Evolutionary conservation across 2,888 invertebrate species (phyloP), one percentile per base, ranked within the genome.

Genomic region (Noctua fimbriata): DNA sequence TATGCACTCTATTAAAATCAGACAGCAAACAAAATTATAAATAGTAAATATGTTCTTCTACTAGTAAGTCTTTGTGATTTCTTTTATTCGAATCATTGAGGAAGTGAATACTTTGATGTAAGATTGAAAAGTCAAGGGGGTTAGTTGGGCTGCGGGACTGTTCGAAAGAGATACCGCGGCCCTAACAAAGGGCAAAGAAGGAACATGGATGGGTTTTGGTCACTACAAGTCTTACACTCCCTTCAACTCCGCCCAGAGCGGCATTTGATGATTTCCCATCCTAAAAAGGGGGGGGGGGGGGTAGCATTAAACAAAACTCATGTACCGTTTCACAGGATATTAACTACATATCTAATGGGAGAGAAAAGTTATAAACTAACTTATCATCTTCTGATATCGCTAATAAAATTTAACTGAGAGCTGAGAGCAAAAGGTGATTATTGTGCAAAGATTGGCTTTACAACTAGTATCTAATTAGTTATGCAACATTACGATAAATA

Each of bases 401-500:
- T 65, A 10, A 69, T 79, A 69, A 74, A 65, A 87, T 65, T 66
- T 52, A 7, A 80, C 69, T 55, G 14, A n/a, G 65, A 49, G 47
- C 69, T 55, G 14, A n/a, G 65, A 49, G 47, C 60, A 76, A 70
- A 52, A 72, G 70, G 72, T 82, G 74, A 69, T 67, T 78, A 63
- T 55, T 78, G 52, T 69, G 71, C 65, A 75, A 78, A 69, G n/a
- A 72, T 63, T 78, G 18, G 12, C 44, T 66, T 12, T 63, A 73
- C 52, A 55, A 58, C 32, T 65, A 24, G 60, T 69, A 65, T 4
- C 21, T 36, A 69, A 82, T 78, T 82, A 74, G 71, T 78, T 82
- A 78, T 67, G 69, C 66, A 82, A 82, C 18, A 86, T 78, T 76
- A 85, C 55, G 49, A 66, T 55, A 14, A 41, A 58, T 78, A 70